Conservation (phyloP, 1,140 invertebrate species). For the Drosophila pachea region DNA sequence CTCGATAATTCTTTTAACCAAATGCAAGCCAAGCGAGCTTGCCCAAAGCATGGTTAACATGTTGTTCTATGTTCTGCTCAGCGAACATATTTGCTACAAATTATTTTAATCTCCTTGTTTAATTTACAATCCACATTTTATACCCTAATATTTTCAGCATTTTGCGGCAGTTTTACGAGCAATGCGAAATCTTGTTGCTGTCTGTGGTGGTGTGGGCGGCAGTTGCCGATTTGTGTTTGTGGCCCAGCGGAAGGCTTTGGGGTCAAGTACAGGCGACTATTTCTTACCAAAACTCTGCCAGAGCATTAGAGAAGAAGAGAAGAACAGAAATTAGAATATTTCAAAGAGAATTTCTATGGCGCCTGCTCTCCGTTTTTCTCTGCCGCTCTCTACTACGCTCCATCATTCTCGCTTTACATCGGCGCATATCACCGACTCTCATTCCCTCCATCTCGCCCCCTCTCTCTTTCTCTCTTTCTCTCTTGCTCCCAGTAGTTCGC, state of each 20-base stretch:
- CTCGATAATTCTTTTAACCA: background rate
- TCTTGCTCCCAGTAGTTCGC: slow-evolving; percentile 3
- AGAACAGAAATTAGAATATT: slow-evolving; percentile 1
- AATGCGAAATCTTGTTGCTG: slow-evolving; percentile 25
- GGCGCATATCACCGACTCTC: slow-evolving; percentile 10
- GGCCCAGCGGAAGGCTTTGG: slow-evolving; percentile 26
- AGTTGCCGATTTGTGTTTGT: background rate
- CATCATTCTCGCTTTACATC: background rate
- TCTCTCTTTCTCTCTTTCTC: slow-evolving; percentile 10
- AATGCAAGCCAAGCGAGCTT: background rate
- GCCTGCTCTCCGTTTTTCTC: background rate
- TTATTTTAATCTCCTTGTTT: no score
- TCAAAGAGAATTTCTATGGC: slow-evolving; percentile 14
- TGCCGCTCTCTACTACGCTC: background rate
- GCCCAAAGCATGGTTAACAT: background rate
- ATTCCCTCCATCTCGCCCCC: background rate
- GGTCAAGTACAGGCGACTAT: slow-evolving; percentile 50
- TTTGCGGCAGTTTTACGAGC: slow-evolving; percentile 45
- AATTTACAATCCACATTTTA: no score
- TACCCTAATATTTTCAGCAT: background rate
- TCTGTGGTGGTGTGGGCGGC: slow-evolving; percentile 34
- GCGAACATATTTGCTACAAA: no score
- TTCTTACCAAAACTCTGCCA: slow-evolving; percentile 17
- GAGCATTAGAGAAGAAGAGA: slow-evolving; percentile 2
- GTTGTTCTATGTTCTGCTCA: no score